A percentile compares a stretch with the other conserved stretches of the same genome.
Conservation (phyloP, 1,140 invertebrate species). For the Aphelinus atriplicis region DNA sequence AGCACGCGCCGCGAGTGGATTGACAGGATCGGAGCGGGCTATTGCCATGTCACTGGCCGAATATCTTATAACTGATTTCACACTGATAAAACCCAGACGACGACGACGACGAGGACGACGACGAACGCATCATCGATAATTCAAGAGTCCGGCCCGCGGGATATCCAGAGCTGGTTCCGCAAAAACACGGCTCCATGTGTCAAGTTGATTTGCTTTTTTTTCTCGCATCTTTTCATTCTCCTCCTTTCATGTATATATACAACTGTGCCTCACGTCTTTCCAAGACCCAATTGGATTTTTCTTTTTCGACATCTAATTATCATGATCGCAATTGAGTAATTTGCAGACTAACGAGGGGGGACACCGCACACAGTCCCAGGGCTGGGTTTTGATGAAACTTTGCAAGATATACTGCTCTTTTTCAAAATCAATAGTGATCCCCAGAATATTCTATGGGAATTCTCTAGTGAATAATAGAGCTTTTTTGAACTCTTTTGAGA, state of each 20-base stretch:
- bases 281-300: too few relatives aligned
- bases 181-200: not conserved
- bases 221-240: not conserved
- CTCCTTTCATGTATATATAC: not conserved
- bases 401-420: too few relatives aligned
- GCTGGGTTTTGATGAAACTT: too few relatives aligned
- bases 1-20: not conserved
- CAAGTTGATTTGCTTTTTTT: constrained; percentile 4
- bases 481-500: too few relatives aligned
- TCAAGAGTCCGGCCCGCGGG: not conserved
- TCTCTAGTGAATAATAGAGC: too few relatives aligned
- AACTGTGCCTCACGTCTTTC: too few relatives aligned
- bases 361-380: too few relatives aligned
- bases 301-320: too few relatives aligned
- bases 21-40: not conserved
- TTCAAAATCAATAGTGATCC: too few relatives aligned
- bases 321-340: too few relatives aligned
- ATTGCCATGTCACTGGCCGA: constrained; percentile 1
- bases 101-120: not conserved
- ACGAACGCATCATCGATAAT: constrained; percentile 1
- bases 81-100: constrained; percentile 1
- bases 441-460: too few relatives aligned
- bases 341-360: too few relatives aligned
- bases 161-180: not conserved
- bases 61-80: constrained; percentile 9